Conservation (phyloP, 2,888 invertebrate genomes). For the Elaeidobius kamerunicus region DNA sequence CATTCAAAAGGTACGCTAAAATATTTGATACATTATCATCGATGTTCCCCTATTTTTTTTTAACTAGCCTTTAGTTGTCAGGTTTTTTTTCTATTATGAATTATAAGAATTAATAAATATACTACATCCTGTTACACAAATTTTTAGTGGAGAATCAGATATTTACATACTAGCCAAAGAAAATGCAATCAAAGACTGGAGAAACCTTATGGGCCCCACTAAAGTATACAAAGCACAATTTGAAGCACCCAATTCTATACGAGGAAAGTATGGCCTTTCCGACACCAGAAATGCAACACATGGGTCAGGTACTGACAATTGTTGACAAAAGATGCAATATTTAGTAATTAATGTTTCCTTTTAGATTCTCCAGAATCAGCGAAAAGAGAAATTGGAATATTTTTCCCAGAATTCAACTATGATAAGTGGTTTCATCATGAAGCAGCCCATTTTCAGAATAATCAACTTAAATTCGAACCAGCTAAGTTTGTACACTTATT, state of each 20-base stretch:
- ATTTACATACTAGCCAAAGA: conserved; percentile 73
- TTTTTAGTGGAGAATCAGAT: conserved; percentile 75
- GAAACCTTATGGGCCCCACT: conserved; percentile 84
- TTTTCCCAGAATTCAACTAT: conserved; percentile 79
- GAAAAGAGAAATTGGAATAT: conserved; percentile 71
- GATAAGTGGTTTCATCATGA: conserved; percentile 62
- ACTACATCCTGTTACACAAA: background rate
- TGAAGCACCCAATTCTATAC: conserved; percentile 71
- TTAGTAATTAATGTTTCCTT: too few species aligned
- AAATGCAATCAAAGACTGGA: conserved; percentile 78
- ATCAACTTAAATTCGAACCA: conserved; percentile 34
- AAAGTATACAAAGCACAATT: conserved; percentile 80
- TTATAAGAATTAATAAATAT: background rate
- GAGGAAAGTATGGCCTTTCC: conserved; percentile 83
- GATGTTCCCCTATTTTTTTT: background rate
- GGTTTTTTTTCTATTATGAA: background rate
- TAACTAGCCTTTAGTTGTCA: background rate
- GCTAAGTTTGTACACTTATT: conserved; percentile 38
- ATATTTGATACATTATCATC: conserved; percentile 1
- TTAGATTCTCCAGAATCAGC: conserved; percentile 75
- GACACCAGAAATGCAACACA: conserved; percentile 95
- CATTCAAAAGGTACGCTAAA: background rate
- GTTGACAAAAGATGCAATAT: too few species aligned
- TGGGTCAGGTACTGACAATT: conserved; percentile 93
- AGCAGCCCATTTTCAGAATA: conserved; percentile 47